Percentiles rank a stretch among this genome's conserved stretches.
These are phyloP conservation scores for Strix uralensis DNA, from an alignment of 2,113 vertebrate genomes.

Conservation along the genomic window DNA sequence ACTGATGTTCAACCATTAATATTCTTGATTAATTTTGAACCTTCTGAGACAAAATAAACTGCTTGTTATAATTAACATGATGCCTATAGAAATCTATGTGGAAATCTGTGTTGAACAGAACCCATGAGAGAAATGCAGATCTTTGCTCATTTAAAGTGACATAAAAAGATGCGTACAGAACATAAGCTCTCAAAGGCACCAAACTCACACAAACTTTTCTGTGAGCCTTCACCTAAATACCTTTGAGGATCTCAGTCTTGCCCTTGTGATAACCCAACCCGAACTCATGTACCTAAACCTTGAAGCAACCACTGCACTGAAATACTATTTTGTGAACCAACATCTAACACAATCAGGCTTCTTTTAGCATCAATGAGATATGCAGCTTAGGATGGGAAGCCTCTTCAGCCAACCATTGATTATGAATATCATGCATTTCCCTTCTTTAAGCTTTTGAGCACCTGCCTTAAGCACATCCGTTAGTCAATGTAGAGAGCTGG, in stretches of 20 bases:
- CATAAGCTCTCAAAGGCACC: not conserved
- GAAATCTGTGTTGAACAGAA: not conserved
- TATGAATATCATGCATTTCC: not conserved
- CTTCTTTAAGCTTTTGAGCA: not conserved
- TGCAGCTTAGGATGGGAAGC: not conserved
- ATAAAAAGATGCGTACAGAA: fast-evolving
- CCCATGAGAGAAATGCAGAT: not conserved
- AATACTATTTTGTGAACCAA: not conserved
- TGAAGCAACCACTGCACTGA: not conserved
- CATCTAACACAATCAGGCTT: not conserved
- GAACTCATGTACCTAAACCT: not conserved
- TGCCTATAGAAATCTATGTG: not conserved
- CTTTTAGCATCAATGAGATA: not conserved
- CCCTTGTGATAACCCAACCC: not conserved
- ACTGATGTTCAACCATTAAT: not conserved
- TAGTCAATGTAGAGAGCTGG: not conserved
- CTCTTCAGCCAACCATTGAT: not conserved
- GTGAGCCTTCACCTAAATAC: not conserved
- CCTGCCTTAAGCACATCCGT: not conserved
- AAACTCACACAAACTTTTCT: not conserved
- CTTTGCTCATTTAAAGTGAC: not conserved
- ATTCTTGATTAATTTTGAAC: not conserved
- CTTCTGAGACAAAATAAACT: not conserved
- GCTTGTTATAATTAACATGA: not conserved
- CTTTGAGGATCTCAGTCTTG: not conserved